Evolutionary conservation across 2,113 vertebrate genomes (phyloP).

Genomic region (Chlorocebus sabaeus): DNA sequence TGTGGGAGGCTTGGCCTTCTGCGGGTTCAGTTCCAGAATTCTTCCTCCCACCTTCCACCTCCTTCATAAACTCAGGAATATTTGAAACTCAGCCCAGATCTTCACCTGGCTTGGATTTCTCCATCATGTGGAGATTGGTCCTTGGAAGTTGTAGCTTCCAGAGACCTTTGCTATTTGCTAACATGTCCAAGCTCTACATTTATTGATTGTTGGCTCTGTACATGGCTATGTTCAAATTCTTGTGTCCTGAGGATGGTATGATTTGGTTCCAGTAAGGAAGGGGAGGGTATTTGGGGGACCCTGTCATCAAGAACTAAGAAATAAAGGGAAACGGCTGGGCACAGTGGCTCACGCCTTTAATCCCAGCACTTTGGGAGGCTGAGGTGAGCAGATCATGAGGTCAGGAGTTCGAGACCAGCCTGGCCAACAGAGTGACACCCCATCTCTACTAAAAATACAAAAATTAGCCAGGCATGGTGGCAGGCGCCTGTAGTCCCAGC

Average conservation of each 20-base stretch:
- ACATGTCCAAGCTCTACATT: conserved; percentile 46
- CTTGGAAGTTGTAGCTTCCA: conserved; percentile 57
- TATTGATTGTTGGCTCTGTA: conserved; percentile 52
- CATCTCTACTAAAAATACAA: no score
- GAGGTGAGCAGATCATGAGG: no score
- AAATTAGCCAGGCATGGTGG: no score
- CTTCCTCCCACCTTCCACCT: conserved; percentile 40
- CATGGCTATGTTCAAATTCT: conserved; percentile 8
- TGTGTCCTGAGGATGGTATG: conserved; percentile 14
- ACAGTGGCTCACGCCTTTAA: no score
- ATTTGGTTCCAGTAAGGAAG: conserved; percentile 35
- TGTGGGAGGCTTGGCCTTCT: conserved; percentile 28
- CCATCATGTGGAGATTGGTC: conserved; percentile 33
- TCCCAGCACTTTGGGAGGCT: no score
- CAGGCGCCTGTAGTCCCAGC: no score
- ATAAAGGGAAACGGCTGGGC: neutral
- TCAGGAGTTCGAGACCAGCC: no score
- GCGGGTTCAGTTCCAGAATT: conserved; percentile 39
- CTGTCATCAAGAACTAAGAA: neutral
- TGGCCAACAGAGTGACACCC: no score
- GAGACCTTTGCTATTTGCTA: conserved; percentile 56
- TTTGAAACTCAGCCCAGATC: conserved; percentile 67
- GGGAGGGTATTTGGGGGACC: neutral
- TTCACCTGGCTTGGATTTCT: conserved; percentile 75
- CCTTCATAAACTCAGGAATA: conserved; percentile 49